These are phyloP conservation scores for Labeo calbasu DNA, from an alignment of 2,797 vertebrate genomes.

Conservation along the genomic window DNA sequence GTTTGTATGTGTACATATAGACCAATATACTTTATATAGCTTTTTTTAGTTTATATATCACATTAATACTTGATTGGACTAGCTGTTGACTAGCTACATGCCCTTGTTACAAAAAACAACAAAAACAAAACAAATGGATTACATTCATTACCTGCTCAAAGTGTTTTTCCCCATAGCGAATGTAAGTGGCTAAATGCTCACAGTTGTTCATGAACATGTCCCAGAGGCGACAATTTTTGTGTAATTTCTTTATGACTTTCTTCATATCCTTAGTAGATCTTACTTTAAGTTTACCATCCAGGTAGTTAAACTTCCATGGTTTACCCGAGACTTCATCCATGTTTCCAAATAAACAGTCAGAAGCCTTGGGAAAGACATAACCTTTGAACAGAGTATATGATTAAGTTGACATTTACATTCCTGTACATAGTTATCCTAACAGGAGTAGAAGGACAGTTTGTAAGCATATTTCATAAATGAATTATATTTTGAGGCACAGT, in stretches of 20 bases:
- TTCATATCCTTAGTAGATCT: not conserved
- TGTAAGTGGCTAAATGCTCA: not conserved
- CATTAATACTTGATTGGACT: not conserved
- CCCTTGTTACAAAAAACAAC: too few species aligned
- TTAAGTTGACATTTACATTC: not conserved
- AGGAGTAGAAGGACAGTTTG: too few species aligned
- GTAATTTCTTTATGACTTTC: not conserved
- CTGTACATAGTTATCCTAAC: too few species aligned
- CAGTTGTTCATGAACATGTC: not conserved
- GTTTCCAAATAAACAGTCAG: not conserved
- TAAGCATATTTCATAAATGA: too few species aligned
- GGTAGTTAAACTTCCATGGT: not conserved
- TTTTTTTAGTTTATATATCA: not conserved
- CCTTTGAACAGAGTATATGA: not conserved
- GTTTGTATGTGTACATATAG: not conserved
- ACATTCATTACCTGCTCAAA: not conserved
- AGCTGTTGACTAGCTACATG: too few species aligned
- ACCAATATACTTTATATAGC: not conserved
- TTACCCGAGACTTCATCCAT: not conserved
- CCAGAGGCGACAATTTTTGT: not conserved
- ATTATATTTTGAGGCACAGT: too few species aligned
- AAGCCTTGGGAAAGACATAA: not conserved
- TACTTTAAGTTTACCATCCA: not conserved
- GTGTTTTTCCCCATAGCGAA: slow-evolving; percentile 1
- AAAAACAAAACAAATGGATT: not conserved